Conservation (phyloP, 2,888 invertebrate genomes). For the Clostera curtula region DNA sequence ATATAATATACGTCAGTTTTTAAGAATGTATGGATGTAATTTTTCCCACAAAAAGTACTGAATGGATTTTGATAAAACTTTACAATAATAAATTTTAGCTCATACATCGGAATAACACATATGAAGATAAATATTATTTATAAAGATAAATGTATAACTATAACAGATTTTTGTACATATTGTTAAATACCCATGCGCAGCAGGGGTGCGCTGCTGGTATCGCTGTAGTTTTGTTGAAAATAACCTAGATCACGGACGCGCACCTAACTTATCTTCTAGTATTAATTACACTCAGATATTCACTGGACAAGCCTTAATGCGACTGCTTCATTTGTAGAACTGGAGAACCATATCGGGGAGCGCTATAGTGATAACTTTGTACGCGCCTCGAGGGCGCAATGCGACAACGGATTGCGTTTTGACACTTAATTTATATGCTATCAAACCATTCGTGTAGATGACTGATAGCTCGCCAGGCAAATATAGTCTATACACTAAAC, state of each 20-base stretch:
- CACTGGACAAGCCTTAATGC: conserved; percentile 71
- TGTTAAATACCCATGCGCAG: too few species aligned
- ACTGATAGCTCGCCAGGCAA: conserved; percentile 41
- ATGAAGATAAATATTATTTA: too few species aligned
- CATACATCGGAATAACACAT: too few species aligned
- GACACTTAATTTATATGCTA: conserved; percentile 28
- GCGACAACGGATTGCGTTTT: conserved; percentile 18
- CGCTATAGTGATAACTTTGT: conserved; percentile 66
- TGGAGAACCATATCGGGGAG: conserved; percentile 64
- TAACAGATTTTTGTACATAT: too few species aligned
- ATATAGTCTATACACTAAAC: conserved; percentile 38
- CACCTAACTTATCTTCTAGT: conserved; percentile 64
- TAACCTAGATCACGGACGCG: conserved; percentile 48
- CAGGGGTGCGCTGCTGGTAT: too few species aligned
- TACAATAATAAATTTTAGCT: too few species aligned
- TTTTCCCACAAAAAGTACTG: too few species aligned
- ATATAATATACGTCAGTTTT: too few species aligned
- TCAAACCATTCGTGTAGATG: conserved; percentile 30
- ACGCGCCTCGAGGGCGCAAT: conserved; percentile 23
- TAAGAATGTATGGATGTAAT: too few species aligned
- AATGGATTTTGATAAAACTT: too few species aligned
- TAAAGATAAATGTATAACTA: too few species aligned
- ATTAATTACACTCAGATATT: conserved; percentile 71
- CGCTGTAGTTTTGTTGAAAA: too few species aligned
- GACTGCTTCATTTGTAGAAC: conserved; percentile 71